These are phyloP conservation scores for Suricata suricatta DNA, from an alignment of 2,113 vertebrate genomes.

Conservation along the genomic window DNA sequence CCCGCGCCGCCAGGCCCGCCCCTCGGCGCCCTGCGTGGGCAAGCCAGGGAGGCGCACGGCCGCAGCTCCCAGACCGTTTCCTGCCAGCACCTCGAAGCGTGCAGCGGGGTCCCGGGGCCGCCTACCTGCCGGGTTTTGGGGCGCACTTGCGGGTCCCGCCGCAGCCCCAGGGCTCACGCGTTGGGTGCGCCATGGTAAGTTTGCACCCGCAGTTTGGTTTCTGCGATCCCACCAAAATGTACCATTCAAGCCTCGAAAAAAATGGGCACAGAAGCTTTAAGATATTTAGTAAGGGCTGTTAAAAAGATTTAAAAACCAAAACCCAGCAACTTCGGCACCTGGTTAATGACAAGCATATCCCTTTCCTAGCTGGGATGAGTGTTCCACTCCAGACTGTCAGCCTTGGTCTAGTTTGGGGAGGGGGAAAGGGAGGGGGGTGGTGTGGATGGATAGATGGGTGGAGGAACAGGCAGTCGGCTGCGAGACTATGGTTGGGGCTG, in stretches of 20 bases:
- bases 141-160: neutral
- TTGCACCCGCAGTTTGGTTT: neutral
- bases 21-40: rapidly evolving
- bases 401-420: neutral
- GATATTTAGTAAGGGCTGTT: neutral
- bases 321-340: neutral
- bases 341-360: neutral
- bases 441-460: too few species aligned
- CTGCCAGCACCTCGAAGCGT: neutral
- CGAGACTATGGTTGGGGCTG: too few species aligned
- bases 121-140: too few species aligned
- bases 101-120: neutral
- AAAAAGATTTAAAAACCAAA: neutral
- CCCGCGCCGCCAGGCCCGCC: rapidly evolving
- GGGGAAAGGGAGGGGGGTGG: neutral
- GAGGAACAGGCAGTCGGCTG: neutral
- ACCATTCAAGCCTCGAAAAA: neutral
- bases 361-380: neutral
- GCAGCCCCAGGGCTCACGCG: neutral
- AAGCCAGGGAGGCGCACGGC: rapidly evolving
- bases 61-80: neutral
- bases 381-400: neutral
- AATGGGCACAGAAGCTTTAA: neutral
- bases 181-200: neutral
- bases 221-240: neutral